phyloP scores from a whole-genome alignment of 2,888 invertebrate genomes.

The Pyrrhia umbra region DNA sequence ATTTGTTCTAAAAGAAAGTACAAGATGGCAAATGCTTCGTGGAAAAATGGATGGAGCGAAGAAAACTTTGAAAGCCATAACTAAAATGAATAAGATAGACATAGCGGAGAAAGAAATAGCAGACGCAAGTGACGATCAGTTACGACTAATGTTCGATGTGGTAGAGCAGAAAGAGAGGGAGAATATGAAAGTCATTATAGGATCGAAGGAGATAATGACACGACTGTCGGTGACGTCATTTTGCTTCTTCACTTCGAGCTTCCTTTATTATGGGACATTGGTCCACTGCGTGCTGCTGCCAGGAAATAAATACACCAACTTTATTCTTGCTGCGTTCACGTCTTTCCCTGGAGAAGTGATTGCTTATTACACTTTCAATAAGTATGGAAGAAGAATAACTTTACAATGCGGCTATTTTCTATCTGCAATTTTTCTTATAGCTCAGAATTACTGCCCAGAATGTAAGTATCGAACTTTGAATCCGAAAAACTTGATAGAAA shows the following conservation, averaged over 20 bases:
- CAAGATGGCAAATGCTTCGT: slow-evolving; percentile 80
- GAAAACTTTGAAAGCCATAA: slow-evolving; percentile 70
- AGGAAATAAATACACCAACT: slow-evolving; percentile 82
- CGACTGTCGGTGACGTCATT: slow-evolving; percentile 76
- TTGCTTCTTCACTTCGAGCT: slow-evolving; percentile 81
- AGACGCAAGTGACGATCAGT: slow-evolving; percentile 72
- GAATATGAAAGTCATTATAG: slow-evolving; percentile 73
- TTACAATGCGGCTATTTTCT: slow-evolving; percentile 76
- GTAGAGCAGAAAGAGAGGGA: slow-evolving; percentile 77
- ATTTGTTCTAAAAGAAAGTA: slow-evolving; percentile 76
- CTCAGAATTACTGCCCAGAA: slow-evolving; percentile 75
- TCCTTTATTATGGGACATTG: slow-evolving; percentile 79
- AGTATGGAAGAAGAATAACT: slow-evolving; percentile 76
- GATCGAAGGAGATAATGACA: slow-evolving; percentile 79
- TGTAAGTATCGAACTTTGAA: slow-evolving; percentile 70
- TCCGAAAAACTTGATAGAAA: neutral
- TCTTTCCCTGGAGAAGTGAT: slow-evolving; percentile 82
- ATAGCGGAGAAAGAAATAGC: slow-evolving; percentile 72
- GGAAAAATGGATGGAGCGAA: slow-evolving; percentile 77
- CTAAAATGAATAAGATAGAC: slow-evolving; percentile 75
- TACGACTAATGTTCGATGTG: slow-evolving; percentile 74
- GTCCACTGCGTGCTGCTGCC: slow-evolving; percentile 79
- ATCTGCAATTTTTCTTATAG: slow-evolving; percentile 75
- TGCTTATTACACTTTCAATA: slow-evolving; percentile 76
- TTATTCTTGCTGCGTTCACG: slow-evolving; percentile 75